Evolutionary conservation across 2,888 invertebrate genomes (phyloP).

Genomic region (Tetramorium bicarinatum): DNA sequence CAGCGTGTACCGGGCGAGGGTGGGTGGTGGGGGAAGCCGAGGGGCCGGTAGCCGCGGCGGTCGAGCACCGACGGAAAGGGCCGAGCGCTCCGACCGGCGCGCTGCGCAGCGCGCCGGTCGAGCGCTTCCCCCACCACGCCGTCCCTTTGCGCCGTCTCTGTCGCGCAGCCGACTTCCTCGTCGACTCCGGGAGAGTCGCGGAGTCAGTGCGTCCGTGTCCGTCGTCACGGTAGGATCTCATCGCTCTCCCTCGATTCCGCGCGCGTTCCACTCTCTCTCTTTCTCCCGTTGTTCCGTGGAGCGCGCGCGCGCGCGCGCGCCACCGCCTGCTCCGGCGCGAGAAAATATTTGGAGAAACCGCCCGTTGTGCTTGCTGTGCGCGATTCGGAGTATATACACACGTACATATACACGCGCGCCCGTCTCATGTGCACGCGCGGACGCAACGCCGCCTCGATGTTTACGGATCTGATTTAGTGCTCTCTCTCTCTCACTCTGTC

Average conservation of each 20-base stretch:
- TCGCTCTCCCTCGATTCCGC: not conserved
- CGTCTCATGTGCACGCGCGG: slow-evolving; percentile 42
- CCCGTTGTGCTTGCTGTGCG: slow-evolving; percentile 38
- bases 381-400: slow-evolving; percentile 12
- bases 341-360: slow-evolving; percentile 61
- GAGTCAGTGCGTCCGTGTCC: slow-evolving; percentile 74
- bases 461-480: slow-evolving; percentile 69
- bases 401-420: slow-evolving; percentile 21
- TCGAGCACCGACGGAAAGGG: slow-evolving; percentile 61
- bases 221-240: slow-evolving; percentile 62
- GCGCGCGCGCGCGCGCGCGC: not conserved
- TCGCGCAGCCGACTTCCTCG: not conserved
- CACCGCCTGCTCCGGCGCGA: slow-evolving; percentile 40
- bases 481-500: not conserved
- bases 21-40: slow-evolving; percentile 12
- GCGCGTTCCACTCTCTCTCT: slow-evolving; percentile 65
- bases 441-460: slow-evolving; percentile 55
- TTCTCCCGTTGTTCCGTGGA: slow-evolving; percentile 10
- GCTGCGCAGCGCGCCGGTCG: not conserved
- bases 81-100: slow-evolving; percentile 52
- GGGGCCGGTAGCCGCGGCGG: slow-evolving; percentile 24
- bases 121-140: not conserved
- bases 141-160: not conserved
- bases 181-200: slow-evolving; percentile 31
- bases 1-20: slow-evolving; percentile 43